These are phyloP conservation scores for Holothuria scabra DNA, from an alignment of 53 echinoderm and acorn worm genomes.

Conservation along the genomic window DNA sequence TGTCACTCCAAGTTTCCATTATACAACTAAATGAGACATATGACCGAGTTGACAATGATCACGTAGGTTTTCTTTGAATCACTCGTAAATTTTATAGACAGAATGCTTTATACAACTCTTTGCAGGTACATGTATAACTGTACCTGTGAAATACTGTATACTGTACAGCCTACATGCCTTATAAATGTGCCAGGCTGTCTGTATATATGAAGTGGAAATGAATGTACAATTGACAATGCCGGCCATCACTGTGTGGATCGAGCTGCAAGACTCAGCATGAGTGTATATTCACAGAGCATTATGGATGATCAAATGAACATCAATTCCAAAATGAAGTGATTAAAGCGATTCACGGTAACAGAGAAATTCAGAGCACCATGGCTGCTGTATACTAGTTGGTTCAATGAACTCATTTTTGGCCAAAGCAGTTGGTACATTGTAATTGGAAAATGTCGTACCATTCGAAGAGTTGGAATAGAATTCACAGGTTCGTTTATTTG, in stretches of 20 bases:
- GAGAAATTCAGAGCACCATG: background rate
- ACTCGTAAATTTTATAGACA: too few relatives aligned
- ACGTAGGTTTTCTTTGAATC: background rate
- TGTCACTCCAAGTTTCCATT: constrained; percentile 21
- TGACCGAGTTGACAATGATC: background rate
- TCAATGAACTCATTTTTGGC: constrained; percentile 35
- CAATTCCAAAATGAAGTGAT: constrained; percentile 26
- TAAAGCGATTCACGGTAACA: background rate
- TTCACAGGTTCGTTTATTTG: background rate
- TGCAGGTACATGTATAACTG: too few relatives aligned
- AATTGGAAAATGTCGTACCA: constrained; percentile 1
- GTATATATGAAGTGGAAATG: too few relatives aligned
- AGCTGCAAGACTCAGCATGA: too few relatives aligned
- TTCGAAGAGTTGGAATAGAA: background rate
- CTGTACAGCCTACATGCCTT: too few relatives aligned
- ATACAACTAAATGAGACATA: constrained; percentile 17
- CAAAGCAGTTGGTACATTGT: background rate
- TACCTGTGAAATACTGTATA: too few relatives aligned
- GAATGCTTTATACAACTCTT: too few relatives aligned
- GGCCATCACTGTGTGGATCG: too few relatives aligned
- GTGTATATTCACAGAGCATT: constrained; percentile 24
- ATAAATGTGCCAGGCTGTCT: too few relatives aligned
- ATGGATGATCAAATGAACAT: constrained; percentile 36
- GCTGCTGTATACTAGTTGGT: background rate
- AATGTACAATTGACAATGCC: too few relatives aligned